phyloP scores from a whole-genome alignment of 2,113 vertebrate genomes.

The Catagonus wagneri region DNA sequence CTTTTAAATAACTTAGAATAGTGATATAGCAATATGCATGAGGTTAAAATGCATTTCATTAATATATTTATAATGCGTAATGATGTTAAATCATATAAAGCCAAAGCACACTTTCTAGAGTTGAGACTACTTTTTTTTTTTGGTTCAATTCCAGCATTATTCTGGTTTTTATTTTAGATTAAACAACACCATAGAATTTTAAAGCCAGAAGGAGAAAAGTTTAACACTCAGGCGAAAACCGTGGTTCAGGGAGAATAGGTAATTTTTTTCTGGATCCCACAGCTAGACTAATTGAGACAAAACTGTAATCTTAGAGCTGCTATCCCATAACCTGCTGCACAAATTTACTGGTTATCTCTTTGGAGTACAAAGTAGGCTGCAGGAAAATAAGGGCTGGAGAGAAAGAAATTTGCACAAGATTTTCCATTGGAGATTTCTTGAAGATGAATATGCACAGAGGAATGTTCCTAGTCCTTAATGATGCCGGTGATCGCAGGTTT shows the following conservation, averaged over 20 bases:
- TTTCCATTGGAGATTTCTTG: conserved; percentile 27
- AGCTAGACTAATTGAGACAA: not conserved
- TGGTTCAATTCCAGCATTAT: not conserved
- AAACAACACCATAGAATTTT: not conserved
- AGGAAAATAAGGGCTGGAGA: conserved; percentile 31
- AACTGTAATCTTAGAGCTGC: not conserved
- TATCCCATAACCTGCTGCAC: not conserved
- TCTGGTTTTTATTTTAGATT: not conserved
- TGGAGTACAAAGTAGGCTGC: not conserved
- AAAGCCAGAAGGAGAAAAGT: not conserved
- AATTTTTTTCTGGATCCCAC: not conserved
- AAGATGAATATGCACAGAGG: conserved; percentile 56
- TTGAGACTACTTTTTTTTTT: not conserved
- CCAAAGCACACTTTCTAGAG: not conserved
- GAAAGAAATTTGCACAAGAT: conserved; percentile 25
- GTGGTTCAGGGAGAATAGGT: not conserved
- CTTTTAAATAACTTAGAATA: not conserved
- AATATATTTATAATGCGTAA: not conserved
- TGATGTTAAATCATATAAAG: not conserved
- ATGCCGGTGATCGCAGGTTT: conserved; percentile 28
- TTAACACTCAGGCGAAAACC: not conserved
- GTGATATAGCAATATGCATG: not conserved
- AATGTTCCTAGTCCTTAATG: conserved; percentile 43
- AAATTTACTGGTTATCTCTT: not conserved
- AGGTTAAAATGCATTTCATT: not conserved